Evolutionary conservation across 2,113 vertebrate species (phyloP).

Genomic region (Climacteris rufus): DNA sequence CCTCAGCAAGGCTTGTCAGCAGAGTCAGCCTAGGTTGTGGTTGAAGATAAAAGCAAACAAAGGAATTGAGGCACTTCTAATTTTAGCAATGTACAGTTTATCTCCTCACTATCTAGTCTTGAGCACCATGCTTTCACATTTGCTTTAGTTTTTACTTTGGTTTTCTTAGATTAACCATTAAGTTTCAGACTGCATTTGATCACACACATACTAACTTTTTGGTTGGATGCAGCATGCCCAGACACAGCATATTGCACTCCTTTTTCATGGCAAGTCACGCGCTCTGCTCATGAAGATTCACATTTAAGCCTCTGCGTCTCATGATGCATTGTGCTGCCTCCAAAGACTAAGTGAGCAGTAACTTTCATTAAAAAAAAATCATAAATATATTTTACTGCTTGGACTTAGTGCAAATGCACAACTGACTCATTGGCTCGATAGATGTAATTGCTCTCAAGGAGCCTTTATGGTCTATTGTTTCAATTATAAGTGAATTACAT

Average conservation of each 20-base stretch:
- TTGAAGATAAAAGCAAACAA: constrained; percentile 19
- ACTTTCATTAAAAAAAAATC: constrained; percentile 48
- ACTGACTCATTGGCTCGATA: constrained; percentile 43
- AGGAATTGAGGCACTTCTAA: neutral
- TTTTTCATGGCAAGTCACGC: neutral
- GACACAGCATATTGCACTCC: neutral
- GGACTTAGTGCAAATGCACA: constrained; percentile 41
- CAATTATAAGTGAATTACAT: constrained; percentile 65
- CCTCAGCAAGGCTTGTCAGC: neutral
- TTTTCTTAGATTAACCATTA: neutral
- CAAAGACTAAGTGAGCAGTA: constrained; percentile 30
- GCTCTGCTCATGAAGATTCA: neutral
- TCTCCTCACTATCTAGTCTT: neutral
- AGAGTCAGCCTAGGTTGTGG: neutral
- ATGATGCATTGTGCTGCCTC: constrained; percentile 18
- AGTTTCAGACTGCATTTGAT: neutral
- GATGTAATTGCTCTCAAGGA: constrained; percentile 63
- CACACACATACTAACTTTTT: neutral
- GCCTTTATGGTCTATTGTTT: constrained; percentile 62
- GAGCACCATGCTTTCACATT: neutral
- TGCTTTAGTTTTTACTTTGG: neutral
- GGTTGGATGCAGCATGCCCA: neutral
- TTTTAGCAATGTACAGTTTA: neutral
- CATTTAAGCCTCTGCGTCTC: neutral
- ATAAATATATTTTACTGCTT: constrained; percentile 59